Evolutionary conservation across 2,797 vertebrate genomes (phyloP), one percentile per base, ranked within the genome.

Genomic region (Eulemur rubriventer): DNA sequence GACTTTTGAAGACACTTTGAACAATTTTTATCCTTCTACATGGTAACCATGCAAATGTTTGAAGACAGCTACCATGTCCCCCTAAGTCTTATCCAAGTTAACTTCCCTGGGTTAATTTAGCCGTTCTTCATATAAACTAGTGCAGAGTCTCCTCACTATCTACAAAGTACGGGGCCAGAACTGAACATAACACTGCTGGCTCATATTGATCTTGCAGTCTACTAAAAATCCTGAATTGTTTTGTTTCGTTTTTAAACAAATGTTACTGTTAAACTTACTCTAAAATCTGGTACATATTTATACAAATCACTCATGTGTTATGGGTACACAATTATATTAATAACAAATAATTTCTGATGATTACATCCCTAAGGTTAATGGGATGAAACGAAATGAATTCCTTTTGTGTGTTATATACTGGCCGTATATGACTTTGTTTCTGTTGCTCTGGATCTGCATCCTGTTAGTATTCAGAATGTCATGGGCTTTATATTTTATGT

Each of bases 1-100:
- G 59, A 96, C 41, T 92, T 92, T 90, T 87, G 24, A 65, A 95
- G 72, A 26, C 85, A 97, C n/a, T 6, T 38, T 70, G 20, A 90
- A 67, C 33, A 79, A 28, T 96, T 91, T 83, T 94, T 67, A 59
- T 69, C 38, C 38, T 97, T 87, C 80, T n/a, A 80, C 38, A 57
- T 67, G 14, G 76, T 63, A 73, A 38, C 70, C 50, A 43, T 84
- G 94, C 72, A 94, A 22, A 63, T 94, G 80, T 83, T 90, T 94
- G 46, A 87, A 94, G 67, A 90, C 52, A 92, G 8, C 70, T 86
- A 7, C 57, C 35, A 33, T 87, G 7, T 92, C 24, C 57, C 12
- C 20, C 30, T 55, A 75, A 87, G 83, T 73, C 48, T 87, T 90
- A 86, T 75, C 70, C 76, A 89, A 20, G 46, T 92, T 81, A 96